Evolutionary conservation across 2,113 vertebrate genomes (phyloP).

Genomic region (Phyllostomus discolor): DNA sequence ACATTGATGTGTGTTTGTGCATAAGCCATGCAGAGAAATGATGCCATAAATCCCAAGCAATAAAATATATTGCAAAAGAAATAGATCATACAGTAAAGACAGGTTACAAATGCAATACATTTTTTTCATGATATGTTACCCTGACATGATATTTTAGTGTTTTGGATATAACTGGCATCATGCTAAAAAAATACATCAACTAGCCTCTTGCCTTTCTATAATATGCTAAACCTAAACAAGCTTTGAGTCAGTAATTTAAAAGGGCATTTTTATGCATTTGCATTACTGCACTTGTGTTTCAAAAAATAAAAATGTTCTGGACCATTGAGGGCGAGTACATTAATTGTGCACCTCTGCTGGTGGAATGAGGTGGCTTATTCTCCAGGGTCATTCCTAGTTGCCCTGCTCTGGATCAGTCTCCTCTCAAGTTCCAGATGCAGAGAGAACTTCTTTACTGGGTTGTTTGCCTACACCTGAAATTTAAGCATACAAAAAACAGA

Average conservation of each 20-base stretch:
- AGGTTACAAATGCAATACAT: conserved; percentile 34
- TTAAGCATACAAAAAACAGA: neutral
- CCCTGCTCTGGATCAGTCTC: neutral
- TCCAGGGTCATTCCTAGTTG: neutral
- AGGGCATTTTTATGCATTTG: neutral
- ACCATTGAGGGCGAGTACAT: neutral
- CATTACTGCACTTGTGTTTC: neutral
- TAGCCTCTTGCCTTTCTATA: neutral
- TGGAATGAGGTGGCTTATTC: neutral
- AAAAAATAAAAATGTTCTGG: conserved; percentile 13
- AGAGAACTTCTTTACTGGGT: neutral
- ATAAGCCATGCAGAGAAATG: conserved; percentile 13
- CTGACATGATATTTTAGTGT: neutral
- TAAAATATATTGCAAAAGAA: conserved; percentile 40
- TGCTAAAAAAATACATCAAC: neutral
- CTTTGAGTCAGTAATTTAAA: neutral
- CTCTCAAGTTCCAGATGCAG: neutral
- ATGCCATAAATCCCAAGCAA: conserved; percentile 47
- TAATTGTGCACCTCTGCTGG: neutral
- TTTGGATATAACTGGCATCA: neutral
- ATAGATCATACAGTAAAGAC: neutral
- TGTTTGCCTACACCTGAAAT: neutral
- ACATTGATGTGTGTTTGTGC: neutral
- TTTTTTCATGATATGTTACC: conserved; percentile 1
- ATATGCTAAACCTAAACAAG: neutral